phyloP scores from a whole-genome alignment of 2,113 vertebrate species.

The Tragulus kanchil region DNA sequence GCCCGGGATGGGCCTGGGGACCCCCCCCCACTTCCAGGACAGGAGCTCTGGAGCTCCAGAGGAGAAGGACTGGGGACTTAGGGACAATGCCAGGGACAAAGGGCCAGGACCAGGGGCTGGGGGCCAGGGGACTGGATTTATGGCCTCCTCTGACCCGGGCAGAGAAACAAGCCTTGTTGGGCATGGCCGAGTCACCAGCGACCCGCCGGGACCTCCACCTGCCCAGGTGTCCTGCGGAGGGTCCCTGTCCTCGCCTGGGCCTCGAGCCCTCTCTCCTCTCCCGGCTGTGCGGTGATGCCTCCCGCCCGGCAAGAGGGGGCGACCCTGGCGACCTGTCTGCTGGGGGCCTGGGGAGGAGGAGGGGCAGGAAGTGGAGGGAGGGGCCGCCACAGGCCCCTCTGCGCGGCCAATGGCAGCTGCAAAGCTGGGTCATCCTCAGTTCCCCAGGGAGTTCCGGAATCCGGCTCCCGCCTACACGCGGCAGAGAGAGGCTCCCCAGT shows the following conservation, averaged over 20 bases:
- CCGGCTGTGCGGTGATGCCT: neutral
- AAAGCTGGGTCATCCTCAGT: neutral
- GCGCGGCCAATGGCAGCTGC: neutral
- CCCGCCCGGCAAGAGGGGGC: neutral
- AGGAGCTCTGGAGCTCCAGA: neutral
- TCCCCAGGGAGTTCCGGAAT: constrained; percentile 40
- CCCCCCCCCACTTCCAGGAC: neutral
- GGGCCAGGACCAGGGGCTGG: neutral
- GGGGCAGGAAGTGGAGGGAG: neutral
- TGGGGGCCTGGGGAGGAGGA: neutral
- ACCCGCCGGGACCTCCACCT: fast-evolving
- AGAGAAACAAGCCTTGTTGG: constrained; percentile 75
- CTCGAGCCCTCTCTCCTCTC: neutral
- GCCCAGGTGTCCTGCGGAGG: fast-evolving
- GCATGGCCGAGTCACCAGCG: constrained; percentile 51
- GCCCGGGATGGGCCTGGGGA: fast-evolving
- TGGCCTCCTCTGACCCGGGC: constrained; percentile 77
- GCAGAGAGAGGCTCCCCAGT: neutral
- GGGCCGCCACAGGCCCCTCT: fast-evolving
- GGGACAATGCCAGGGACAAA: constrained; percentile 61
- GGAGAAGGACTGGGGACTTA: neutral
- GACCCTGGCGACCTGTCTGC: neutral
- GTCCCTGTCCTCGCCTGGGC: fast-evolving
- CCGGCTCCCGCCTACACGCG: neutral
- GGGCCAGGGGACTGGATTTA: constrained; percentile 53